Base-by-base conservation (phyloP, 2,113 vertebrate species). In the Eulacestoma nigropectus region DNA sequence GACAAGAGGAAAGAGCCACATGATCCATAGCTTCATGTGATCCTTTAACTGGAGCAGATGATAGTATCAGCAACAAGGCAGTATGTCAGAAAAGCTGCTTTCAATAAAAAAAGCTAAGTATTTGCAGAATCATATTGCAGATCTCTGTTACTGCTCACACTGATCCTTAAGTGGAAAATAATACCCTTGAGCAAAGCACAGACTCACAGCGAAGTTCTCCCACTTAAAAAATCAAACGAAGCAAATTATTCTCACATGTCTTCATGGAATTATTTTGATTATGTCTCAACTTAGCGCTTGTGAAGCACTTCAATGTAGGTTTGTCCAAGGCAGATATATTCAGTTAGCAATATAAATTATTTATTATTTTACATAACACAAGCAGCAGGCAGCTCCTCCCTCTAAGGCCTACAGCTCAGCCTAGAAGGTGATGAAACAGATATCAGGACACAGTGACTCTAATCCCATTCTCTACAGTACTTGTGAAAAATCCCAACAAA, bases 301-400 rank as follows among this genome's bases (percentile, higher is more conserved):
- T 60, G 30, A 92, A 68, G 39, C 30, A 64, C n/a, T 56, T 87
- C 30, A 65, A 4, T 6, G 11, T 13, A 52, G 2, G 8, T 50
- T 60, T 76, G 33, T 37, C 70, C 53, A 77, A 76, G 25, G 57
- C 35, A 87, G 37, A n/a, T 78, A 77, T 93, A 84, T 87, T 77
- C 90, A 41, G 60, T 22, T 32, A 93, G 27, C 22, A 32, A 39
- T 64, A 95, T 92, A 86, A 93, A 95, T 90, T 80, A 93, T 96
- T 92, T 96, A 95, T 90, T 93, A 89, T 87, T 96, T 96, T 97
- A 95, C 27, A 77, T 95, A 96, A 96, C 59, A 62, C 35, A 63
- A 55, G 78, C 57, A 92, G 85, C 42, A 85, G 46, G 35, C 73
- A 73, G 50, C 89, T 96, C 86, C 93, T 87, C 95, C 96, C 39